Evolutionary conservation across 2,888 invertebrate species (phyloP).

Genomic region (Synanthedon tipuliformis): DNA sequence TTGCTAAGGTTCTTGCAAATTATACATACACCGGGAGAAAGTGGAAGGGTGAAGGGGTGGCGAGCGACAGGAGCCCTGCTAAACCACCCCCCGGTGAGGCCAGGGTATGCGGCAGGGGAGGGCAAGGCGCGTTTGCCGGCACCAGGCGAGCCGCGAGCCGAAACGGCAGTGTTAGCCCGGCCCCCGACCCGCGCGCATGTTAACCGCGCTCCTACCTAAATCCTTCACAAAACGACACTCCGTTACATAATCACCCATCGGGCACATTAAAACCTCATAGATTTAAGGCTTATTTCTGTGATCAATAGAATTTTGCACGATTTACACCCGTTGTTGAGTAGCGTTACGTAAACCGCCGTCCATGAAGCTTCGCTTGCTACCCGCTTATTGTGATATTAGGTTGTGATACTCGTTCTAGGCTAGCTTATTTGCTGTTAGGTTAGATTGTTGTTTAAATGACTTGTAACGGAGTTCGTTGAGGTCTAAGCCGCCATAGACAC

Average conservation of each 20-base stretch:
- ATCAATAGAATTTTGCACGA: slow-evolving; percentile 62
- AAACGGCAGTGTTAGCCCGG: slow-evolving; percentile 56
- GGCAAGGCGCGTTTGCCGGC: not conserved
- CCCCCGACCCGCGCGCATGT: slow-evolving; percentile 57
- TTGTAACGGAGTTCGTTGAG: slow-evolving; percentile 33
- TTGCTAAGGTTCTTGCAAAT: slow-evolving; percentile 15
- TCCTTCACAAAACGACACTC: slow-evolving; percentile 46
- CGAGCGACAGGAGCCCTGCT: no score
- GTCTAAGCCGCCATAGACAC: slow-evolving; percentile 31
- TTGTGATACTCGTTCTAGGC: slow-evolving; percentile 64
- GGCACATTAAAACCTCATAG: slow-evolving; percentile 44
- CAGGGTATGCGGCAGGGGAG: not conserved
- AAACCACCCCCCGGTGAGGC: not conserved
- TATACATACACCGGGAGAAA: no score
- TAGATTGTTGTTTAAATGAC: slow-evolving; percentile 9
- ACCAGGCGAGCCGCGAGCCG: slow-evolving; percentile 12
- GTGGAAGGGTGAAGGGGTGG: no score
- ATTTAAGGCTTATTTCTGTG: slow-evolving; percentile 67
- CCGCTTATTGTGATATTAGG: slow-evolving; percentile 66
- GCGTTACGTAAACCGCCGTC: slow-evolving; percentile 67
- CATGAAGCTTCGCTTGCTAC: slow-evolving; percentile 67
- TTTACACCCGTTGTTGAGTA: slow-evolving; percentile 58
- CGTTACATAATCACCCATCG: slow-evolving; percentile 56
- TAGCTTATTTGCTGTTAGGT: slow-evolving; percentile 51
- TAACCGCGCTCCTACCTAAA: slow-evolving; percentile 35